Evolutionary conservation across 1,140 invertebrate species (phyloP), one percentile per base, ranked within the genome.

Genomic region (Dinothrombium tinctorium): DNA sequence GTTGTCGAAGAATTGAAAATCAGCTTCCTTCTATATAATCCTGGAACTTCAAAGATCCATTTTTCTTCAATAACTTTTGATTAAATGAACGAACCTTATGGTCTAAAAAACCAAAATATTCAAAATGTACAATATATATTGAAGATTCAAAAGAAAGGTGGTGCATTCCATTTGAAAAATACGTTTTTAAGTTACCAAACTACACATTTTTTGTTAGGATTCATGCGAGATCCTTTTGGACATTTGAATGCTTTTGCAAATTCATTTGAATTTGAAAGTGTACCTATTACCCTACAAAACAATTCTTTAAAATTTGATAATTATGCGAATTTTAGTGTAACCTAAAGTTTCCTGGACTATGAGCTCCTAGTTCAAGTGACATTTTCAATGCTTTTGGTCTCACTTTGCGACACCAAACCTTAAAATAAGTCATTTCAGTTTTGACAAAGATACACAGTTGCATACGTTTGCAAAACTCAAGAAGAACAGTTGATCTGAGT

Each of bases 171-270:
- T n/a, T n/a, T n/a, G n/a, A n/a, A n/a, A n/a, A n/a, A n/a, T n/a
- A n/a, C n/a, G n/a, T n/a, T n/a, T 21, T 36, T 8, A 19, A n/a
- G 12, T 40, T 19, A 92, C 86, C 86, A 92, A 33, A 94, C 81
- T 43, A 71, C 76, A 60, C 86, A 94, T 57, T 94, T 92, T 44
- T 82, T 66, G 14, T 52, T 62, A 2, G 86, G 87, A 61, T 90
- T 90, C 83, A 92, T 92, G 1, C 69, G 72, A 22, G 75, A 74
- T 9, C 76, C 80, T 8, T 60, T 44, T 0, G 72, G 72, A 55
- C 86, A 63, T 21, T 49, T 54, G 47, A 59, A 64, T 0, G 82
- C 82, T 50, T 66, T 62, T 2, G 84, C 72, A 56, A 94, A 94
- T 52, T 92, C 82, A 33, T 72, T 60, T 1, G 80, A 86, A 57